Base-by-base conservation (phyloP, 2,113 vertebrate species). In the Thomomys bottae region DNA sequence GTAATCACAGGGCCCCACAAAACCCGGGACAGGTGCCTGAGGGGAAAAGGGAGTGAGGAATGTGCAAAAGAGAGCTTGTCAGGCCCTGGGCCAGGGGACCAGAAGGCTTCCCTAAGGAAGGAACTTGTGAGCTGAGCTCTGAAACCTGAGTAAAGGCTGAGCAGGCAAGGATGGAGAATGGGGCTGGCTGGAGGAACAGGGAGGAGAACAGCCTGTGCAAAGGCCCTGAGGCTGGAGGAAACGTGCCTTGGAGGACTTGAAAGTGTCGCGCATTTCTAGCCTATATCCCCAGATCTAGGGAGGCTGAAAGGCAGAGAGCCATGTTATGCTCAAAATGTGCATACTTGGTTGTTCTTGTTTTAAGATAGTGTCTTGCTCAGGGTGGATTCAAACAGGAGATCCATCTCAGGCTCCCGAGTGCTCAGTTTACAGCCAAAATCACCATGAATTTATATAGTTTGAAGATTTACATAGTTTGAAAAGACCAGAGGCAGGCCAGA, bases 71-170 rank as follows among this genome's bases (percentile, higher is more conserved):
- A 67, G 67, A 38, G 23, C 7, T 11, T 26, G 11, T 21, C 24
- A 5, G 0, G 18, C 36, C 38, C 61, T 15, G 17, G 59, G 59
- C 49, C 81, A 24, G 61, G 57, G n/a, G 17, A 57, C 87, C 30
- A 14, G n/a, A 45, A 36, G 81, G 77, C 67, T 36, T 4, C 23
- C 20, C 66, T 49, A 0, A 71, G 8, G n/a, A 17, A 40, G 63
- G 30, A 54, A 42, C 30, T 79, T 77, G 17, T 10, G 84, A 89
- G 34, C 84, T 68, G 38, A 76, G 64, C 38, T 85, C 28, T 49
- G 70, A 49, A 90, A 63, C 34, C 30, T 36, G 28, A 78, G n/a
- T 2, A 61, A 11, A 2, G 49, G 54, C 36, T 20, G 49, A 14
- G 15, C 11, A 20, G 75, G 7, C 26, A 11, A 49, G 68, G 23